Evolutionary conservation across 2,113 vertebrate species (phyloP).

Genomic region (Mustela nigripes): DNA sequence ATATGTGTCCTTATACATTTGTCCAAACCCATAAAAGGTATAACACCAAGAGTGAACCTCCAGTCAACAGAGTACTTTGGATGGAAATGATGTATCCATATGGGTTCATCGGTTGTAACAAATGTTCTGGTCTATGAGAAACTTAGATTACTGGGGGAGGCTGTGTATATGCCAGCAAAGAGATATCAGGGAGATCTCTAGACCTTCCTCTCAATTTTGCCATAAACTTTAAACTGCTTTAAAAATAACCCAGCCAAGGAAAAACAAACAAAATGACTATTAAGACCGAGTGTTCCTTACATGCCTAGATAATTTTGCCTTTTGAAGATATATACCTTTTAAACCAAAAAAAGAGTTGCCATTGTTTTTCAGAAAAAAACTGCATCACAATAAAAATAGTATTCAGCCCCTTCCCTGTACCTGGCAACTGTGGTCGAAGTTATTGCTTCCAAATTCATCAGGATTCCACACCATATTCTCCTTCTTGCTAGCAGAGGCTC

Average conservation of each 20-base stretch:
- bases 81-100: not conserved
- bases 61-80: not conserved
- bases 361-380: not conserved
- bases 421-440: not conserved
- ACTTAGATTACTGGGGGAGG: not conserved
- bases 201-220: not conserved
- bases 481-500: not conserved
- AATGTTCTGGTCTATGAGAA: not conserved
- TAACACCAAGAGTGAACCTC: not conserved
- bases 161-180: not conserved
- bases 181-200: not conserved
- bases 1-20: not conserved
- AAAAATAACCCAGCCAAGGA: not conserved
- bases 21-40: not conserved
- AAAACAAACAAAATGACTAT: not conserved
- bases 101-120: not conserved
- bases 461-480: not conserved
- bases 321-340: conserved; percentile 7
- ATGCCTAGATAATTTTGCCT: not conserved
- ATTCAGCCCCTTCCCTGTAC: not conserved
- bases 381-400: not conserved
- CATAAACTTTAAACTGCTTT: not conserved
- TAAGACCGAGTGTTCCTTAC: not conserved
- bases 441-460: not conserved
- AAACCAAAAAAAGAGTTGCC: not conserved